Percentiles rank a stretch among this genome's conserved stretches.
Conservation (phyloP, 1,140 invertebrate species). For the Heliconius eleuchia region DNA sequence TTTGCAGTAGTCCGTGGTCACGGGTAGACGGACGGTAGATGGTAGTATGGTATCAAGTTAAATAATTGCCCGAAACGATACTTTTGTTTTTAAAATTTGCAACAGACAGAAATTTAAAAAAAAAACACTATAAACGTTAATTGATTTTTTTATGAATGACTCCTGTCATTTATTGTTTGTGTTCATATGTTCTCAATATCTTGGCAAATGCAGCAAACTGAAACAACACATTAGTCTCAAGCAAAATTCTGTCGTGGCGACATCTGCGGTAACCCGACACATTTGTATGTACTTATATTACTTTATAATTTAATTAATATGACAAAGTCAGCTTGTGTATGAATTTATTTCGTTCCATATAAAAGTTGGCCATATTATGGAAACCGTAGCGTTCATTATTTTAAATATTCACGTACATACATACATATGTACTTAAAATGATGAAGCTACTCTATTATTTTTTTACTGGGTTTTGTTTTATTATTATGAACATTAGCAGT, state of each 20-base stretch:
- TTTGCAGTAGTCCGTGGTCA: too few relatives aligned
- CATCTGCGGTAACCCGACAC: slow-evolving; percentile 28
- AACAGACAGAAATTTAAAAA: too few relatives aligned
- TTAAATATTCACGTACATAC: slow-evolving; percentile 16
- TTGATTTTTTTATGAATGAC: too few relatives aligned
- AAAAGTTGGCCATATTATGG: slow-evolving; percentile 33
- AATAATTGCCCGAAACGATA: too few relatives aligned
- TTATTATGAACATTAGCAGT: neutral
- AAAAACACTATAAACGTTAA: too few relatives aligned
- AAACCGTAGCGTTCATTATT: slow-evolving; percentile 35
- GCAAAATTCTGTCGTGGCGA: slow-evolving; percentile 14
- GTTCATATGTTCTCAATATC: too few relatives aligned
- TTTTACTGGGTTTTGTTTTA: neutral
- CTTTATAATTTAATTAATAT: slow-evolving; percentile 35
- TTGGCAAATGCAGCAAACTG: neutral
- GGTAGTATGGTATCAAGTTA: too few relatives aligned
- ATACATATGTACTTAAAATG: neutral
- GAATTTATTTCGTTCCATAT: slow-evolving; percentile 28
- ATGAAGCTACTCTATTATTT: neutral
- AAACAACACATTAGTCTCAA: slow-evolving; percentile 7
- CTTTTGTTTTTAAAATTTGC: too few relatives aligned
- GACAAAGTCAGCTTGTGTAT: slow-evolving; percentile 34
- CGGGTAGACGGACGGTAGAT: too few relatives aligned
- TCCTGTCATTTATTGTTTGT: too few relatives aligned
- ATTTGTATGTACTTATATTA: slow-evolving; percentile 21